Percentiles rank a stretch among this genome's conserved stretches.
Evolutionary conservation across 1,140 invertebrate species (phyloP).

Genomic region (Drosophila suzukii): DNA sequence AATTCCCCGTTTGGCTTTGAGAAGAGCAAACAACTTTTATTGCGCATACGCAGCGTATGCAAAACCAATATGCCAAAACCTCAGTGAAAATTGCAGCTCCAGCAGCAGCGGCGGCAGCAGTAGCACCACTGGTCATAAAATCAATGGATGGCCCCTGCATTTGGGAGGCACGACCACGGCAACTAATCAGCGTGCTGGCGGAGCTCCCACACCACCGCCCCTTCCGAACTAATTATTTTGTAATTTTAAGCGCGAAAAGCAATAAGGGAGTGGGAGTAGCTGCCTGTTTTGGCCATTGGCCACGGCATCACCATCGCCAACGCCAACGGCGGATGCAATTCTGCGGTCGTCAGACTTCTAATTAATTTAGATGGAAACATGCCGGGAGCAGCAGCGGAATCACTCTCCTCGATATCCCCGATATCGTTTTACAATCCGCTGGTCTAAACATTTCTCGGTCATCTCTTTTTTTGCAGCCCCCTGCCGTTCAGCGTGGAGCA

Average conservation of each 20-base stretch:
- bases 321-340: conserved; percentile 31
- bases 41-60: conserved; percentile 51
- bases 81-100: conserved; percentile 41
- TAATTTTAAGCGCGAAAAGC: conserved; percentile 52
- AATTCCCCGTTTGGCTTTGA: neutral
- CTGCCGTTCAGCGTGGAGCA: conserved; percentile 71
- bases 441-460: conserved; percentile 9
- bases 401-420: neutral
- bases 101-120: conserved; percentile 2
- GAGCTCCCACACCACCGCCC: conserved; percentile 4
- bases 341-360: conserved; percentile 53
- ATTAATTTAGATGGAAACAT: conserved; percentile 64
- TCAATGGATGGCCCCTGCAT: conserved; percentile 32
- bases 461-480: conserved; percentile 52
- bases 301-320: conserved; percentile 13
- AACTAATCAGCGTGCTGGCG: conserved; percentile 58
- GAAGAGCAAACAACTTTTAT: conserved; percentile 35
- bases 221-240: conserved; percentile 72
- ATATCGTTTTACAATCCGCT: neutral
- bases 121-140: conserved; percentile 19
- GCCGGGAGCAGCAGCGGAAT: conserved; percentile 2
- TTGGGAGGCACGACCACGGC: conserved; percentile 24
- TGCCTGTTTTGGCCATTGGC: conserved; percentile 11
- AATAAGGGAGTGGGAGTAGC: neutral
- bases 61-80: conserved; percentile 47